Conservation (phyloP, 1,140 invertebrate genomes). For the Anthonomus grandis region DNA sequence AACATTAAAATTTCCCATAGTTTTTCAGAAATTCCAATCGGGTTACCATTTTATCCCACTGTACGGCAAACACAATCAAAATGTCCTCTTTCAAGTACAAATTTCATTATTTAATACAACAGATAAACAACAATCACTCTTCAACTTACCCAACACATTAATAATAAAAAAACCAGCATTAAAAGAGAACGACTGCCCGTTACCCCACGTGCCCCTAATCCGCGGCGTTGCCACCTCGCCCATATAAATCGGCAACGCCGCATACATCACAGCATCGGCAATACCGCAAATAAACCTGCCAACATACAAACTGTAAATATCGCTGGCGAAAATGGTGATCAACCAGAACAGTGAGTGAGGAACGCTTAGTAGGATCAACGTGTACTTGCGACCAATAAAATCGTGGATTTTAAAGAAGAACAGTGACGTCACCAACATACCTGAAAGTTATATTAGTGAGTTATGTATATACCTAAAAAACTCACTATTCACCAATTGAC, state of each 20-base stretch:
- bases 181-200: constrained; percentile 51
- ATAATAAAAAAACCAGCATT: constrained; percentile 52
- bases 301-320: constrained; percentile 32
- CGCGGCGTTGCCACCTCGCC: constrained; percentile 63
- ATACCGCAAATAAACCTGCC: constrained; percentile 34
- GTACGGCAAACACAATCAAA: too few relatives aligned
- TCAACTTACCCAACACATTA: constrained; percentile 49
- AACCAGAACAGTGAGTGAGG: constrained; percentile 28
- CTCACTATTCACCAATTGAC: constrained; percentile 7
- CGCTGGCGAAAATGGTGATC: constrained; percentile 21
- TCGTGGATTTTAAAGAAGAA: constrained; percentile 26
- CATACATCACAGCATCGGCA: constrained; percentile 35
- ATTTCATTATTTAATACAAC: too few relatives aligned
- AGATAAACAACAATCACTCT: too few relatives aligned
- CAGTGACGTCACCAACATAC: constrained; percentile 8
- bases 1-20: too few relatives aligned
- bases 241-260: constrained; percentile 56
- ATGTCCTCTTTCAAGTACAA: too few relatives aligned
- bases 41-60: too few relatives aligned
- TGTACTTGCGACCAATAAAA: constrained; percentile 30
- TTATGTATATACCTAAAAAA: background rate
- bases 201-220: constrained; percentile 57
- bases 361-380: constrained; percentile 27
- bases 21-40: too few relatives aligned
- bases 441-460: constrained; percentile 3